Base-by-base conservation (phyloP, 2,888 invertebrate species). In the Sylvicola fuscatus region DNA sequence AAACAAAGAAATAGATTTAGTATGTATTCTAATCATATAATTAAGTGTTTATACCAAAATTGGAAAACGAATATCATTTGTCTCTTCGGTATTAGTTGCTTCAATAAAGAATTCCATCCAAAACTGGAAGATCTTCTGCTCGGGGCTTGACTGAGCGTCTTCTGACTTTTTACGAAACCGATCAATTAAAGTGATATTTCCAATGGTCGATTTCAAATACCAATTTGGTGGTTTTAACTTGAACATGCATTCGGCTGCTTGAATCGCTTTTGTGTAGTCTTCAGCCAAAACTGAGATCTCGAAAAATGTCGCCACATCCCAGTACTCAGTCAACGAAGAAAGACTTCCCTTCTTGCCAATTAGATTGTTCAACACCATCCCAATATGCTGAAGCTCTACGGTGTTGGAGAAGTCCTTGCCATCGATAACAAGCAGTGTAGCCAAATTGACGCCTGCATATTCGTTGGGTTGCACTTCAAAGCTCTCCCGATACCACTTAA, bases 71-170 rank as follows among this genome's bases (percentile, higher is more conserved):
- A 92, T 89, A 38, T 78, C 76, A 46, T 75, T 71, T 45, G 77
- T 77, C 39, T 69, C 66, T 45, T 77, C 77, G 39, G 68, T 66
- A 52, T 82, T 83, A 17, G 83, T 87, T 10, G 93, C 93, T 60
- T 93, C 95, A 27, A 87, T 70, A 57, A 98, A 97, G 61, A 89
- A 97, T 50, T 98, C 97, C 73, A 93, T 86, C 97, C 97, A 97
- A 61, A 97, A 97, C 44, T 79, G 72, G 56, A 97, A 95, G 1
- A 89, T 70, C 60, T 86, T 78, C 53, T 87, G 82, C 53, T 89
- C 87, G 0, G 82, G 75, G 1, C 74, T 68, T 8, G 65, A 63
- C 45, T 70, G 68, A 16, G 58, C 53, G 38, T 84, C 82, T 46
- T 83, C 83, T 40, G 68, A 68, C 47, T 76, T 78, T 53, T 79